A percentile compares a stretch with the other conserved stretches of the same genome.
Conservation (phyloP, 2,797 vertebrate species). For the Intellagama lesueurii region DNA sequence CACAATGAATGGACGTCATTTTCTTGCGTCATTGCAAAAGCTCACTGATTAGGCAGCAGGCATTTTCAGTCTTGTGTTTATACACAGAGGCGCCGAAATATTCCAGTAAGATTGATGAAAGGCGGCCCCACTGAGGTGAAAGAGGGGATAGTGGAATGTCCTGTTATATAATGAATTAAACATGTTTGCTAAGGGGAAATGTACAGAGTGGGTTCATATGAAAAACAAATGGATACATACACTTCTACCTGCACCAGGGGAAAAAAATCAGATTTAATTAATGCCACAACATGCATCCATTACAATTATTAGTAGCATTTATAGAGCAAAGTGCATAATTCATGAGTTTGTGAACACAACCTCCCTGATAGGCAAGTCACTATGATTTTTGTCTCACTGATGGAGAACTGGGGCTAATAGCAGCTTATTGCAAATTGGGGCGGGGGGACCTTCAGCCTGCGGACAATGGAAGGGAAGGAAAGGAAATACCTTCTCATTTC, state of each 20-base stretch:
- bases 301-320: background rate
- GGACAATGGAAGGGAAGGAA: background rate
- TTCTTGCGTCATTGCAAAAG: constrained; percentile 28
- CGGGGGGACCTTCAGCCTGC: too few relatives aligned
- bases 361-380: background rate
- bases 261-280: too few relatives aligned
- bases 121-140: constrained; percentile 7
- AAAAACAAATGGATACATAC: background rate
- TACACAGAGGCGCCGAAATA: background rate
- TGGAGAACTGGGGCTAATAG: background rate
- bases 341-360: background rate
- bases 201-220: background rate
- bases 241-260: background rate
- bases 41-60: constrained; percentile 15
- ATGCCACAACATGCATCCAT: too few relatives aligned
- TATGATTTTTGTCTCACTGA: background rate
- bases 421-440: background rate
- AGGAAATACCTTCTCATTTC: background rate
- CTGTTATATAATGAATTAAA: constrained; percentile 14
- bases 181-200: background rate
- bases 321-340: background rate
- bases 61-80: constrained; percentile 36
- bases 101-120: constrained; percentile 23
- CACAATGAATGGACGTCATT: constrained; percentile 26
- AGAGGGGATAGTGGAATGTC: constrained; percentile 16